Evolutionary conservation across 2,113 vertebrate species (phyloP).

Genomic region (Siniperca knerii): DNA sequence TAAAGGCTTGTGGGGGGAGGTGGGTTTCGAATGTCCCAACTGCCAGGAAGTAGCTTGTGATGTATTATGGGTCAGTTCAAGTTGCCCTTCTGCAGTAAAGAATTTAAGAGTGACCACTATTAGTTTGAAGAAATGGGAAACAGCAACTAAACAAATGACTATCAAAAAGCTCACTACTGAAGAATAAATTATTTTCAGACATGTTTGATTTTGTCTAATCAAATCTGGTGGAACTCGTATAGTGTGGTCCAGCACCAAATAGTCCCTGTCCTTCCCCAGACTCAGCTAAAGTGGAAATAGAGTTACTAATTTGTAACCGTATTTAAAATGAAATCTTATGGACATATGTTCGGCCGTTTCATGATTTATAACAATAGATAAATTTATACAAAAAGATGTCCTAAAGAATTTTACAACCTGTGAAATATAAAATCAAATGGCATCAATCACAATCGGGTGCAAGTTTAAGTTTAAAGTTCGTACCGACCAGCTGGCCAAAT

Average conservation of each 20-base stretch:
- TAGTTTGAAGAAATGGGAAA: neutral
- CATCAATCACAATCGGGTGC: no score
- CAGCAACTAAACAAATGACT: neutral
- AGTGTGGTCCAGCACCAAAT: neutral
- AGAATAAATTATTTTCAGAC: no score
- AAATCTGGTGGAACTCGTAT: neutral
- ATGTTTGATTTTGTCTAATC: neutral
- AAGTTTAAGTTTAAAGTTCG: no score
- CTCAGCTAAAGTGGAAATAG: neutral
- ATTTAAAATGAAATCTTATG: no score
- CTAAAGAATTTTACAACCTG: no score
- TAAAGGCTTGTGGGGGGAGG: slow-evolving; percentile 17
- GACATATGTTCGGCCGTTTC: no score
- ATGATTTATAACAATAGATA: no score
- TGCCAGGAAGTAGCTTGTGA: slow-evolving; percentile 29
- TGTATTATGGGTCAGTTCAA: slow-evolving; percentile 41
- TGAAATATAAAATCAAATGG: no score
- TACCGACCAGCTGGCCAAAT: no score
- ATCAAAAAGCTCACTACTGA: neutral
- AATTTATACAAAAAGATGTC: no score
- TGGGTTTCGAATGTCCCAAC: slow-evolving; percentile 42
- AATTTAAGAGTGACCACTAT: neutral
- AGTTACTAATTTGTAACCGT: no score
- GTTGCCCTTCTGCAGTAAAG: slow-evolving; percentile 4
- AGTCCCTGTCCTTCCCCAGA: neutral